Base-by-base conservation (phyloP, 2,888 invertebrate species). In the Corbicula japonica region DNA sequence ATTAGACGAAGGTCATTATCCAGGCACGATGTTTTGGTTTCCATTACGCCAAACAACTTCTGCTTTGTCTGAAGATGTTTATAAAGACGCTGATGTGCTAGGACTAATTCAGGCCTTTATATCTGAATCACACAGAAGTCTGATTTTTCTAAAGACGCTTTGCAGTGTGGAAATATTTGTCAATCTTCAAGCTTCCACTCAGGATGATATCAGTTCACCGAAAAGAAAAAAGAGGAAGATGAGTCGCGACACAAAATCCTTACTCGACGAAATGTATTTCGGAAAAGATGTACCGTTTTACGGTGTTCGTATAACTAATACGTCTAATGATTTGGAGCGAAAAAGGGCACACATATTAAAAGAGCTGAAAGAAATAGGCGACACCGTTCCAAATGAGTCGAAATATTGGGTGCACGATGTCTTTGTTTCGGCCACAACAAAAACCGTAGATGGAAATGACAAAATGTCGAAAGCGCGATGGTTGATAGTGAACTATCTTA, bases 21-120 rank as follows among this genome's bases (percentile, higher is more conserved):
- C 83, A 10, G 91, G 91, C 15, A 91, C 91, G 6, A 32, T 92
- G 63, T 91, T 92, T 63, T 84, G 91, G 82, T 92, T 92, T 69
- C 91, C 91, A 6, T 77, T 92, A 8, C 84, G 92, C 6, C 63
- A 76, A 12, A 52, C 35, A 38, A 30, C 76, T 23, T 89, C 91
- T 2, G 8, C 78, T 80, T 74, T 92, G 18, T 91, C 90, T 12
- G 83, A 84, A n/a, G 88, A 81, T 10, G 35, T 84, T 1, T 92
- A 91, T 72, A 41, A 72, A 8, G 68, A 80, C 4, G 68, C 84
- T 28, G 87, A 88, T 58, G 82, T 91, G 8, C 26, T 71, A 18
- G 83, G 84, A 10, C 78, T 92, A 3, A 86, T 91, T 26, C 69
- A 83, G 8, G 83, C 89, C 2, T 91, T 92, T 65, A 79, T 84